These are phyloP conservation scores for Phlogophora meticulosa DNA, from an alignment of 2,888 invertebrate genomes.

Conservation along the genomic window DNA sequence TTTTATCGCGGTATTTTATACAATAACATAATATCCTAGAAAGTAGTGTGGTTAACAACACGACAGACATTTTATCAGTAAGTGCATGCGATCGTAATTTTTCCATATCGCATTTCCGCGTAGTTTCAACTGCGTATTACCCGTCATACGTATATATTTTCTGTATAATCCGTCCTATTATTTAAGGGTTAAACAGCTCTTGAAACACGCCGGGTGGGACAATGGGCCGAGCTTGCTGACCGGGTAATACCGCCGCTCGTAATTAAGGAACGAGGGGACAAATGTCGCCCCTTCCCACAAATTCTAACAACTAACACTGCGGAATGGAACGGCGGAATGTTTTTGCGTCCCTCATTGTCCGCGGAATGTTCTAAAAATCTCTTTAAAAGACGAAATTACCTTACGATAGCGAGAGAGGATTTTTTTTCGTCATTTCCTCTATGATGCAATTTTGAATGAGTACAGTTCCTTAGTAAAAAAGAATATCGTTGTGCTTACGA, in stretches of 20 bases:
- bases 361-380: constrained; percentile 23
- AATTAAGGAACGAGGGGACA: constrained; percentile 37
- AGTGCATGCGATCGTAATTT: constrained; percentile 24
- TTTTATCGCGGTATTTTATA: constrained; percentile 3
- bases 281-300: constrained; percentile 21
- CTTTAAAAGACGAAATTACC: constrained; percentile 2
- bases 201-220: not conserved
- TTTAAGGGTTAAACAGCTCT: constrained; percentile 19
- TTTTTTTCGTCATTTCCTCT: not conserved
- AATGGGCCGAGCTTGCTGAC: constrained; percentile 18
- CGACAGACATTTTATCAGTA: constrained; percentile 7
- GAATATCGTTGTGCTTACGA: not conserved
- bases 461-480: not conserved
- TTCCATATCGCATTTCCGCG: constrained; percentile 20
- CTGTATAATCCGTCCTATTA: not conserved
- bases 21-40: not conserved
- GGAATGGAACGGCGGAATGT: constrained; percentile 33
- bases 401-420: not conserved
- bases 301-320: constrained; percentile 14
- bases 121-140: constrained; percentile 4
- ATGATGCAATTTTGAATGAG: not conserved
- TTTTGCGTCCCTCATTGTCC: constrained; percentile 2
- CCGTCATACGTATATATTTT: constrained; percentile 19
- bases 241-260: constrained; percentile 20
- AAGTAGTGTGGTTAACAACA: constrained; percentile 6